phyloP scores from a whole-genome alignment of 2,888 invertebrate genomes.

The Drosophila quasianomalipes region DNA sequence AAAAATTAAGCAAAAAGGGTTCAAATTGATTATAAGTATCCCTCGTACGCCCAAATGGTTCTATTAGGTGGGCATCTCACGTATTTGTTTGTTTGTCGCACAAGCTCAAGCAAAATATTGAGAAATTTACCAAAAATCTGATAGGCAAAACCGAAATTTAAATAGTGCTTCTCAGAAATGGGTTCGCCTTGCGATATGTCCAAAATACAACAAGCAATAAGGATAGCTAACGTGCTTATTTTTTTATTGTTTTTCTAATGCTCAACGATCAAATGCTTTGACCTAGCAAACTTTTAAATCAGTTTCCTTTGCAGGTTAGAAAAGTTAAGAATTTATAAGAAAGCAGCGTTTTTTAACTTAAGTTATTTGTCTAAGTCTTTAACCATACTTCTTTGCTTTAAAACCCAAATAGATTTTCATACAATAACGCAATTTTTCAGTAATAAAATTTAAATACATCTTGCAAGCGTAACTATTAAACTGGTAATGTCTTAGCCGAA shows the following conservation, averaged over 20 bases:
- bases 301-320: neutral
- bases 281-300: neutral
- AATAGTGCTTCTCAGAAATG: constrained; percentile 3
- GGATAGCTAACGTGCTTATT: neutral
- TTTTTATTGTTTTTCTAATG: neutral
- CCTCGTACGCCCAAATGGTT: constrained; percentile 26
- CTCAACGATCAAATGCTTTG: neutral
- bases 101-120: neutral
- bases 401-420: neutral
- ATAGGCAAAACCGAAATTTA: constrained; percentile 6
- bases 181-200: neutral
- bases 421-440: neutral
- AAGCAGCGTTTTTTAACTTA: neutral
- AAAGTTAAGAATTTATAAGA: neutral
- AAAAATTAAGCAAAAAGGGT: constrained; percentile 63
- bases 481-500: neutral
- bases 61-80: constrained; percentile 10
- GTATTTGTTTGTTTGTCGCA: constrained; percentile 16
- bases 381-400: neutral
- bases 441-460: neutral
- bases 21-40: constrained; percentile 55
- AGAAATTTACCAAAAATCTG: constrained; percentile 18
- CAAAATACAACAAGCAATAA: neutral
- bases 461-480: neutral
- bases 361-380: neutral